Evolutionary conservation across 1,140 invertebrate species (phyloP), one percentile per base, ranked within the genome.

Genomic region (Drosophila aff.): DNA sequence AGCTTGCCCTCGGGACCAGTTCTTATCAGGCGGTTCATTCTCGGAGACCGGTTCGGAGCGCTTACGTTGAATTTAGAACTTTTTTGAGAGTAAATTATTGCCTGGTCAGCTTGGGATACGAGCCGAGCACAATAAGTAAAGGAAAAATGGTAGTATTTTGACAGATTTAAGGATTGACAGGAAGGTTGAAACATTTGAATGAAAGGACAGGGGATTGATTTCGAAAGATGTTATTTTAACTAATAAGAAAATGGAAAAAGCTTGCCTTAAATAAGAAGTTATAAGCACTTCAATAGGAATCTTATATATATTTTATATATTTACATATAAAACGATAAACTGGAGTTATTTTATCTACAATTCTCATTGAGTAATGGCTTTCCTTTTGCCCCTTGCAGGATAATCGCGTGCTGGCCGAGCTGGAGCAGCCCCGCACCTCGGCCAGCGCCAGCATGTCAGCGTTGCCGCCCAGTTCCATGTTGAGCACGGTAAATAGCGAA

Each of bases 361-460:
- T 10, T 38, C 2, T 6, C 8, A 38, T 55, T 23, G 11, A 38
- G 4, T 16, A 21, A 26, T 53, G 10, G 3, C 15, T 31, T 10
- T 52, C 26, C 3, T 36, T 7, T 38, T 61, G 21, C 2, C 8
- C 79, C 23, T 23, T 77, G 2, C 77, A 93, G 92, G 95, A 96
- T 93, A 96, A 96, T 93, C 95, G 97, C 91, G 96, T 98, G 86
- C 94, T 98, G 81, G 97, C 97, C 67, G 97, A 98, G 91, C 93
- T 98, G 83, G 98, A 98, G 92, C 96, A 97, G 92, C 95, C 96
- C 75, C 94, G 96, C 90, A 94, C 94, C 77, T 94, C 92, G 59
- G 82, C 84, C 55, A 92, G 86, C 53, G 78, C 78, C 49, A 91
- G 91, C 63, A 91, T 91, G 79, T 91, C 87, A 63, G 77, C 81